Evolutionary conservation across 30 jellyfish, hydroid and myxozoan species (phyloP).

Genomic region (Hydractinia echinata): DNA sequence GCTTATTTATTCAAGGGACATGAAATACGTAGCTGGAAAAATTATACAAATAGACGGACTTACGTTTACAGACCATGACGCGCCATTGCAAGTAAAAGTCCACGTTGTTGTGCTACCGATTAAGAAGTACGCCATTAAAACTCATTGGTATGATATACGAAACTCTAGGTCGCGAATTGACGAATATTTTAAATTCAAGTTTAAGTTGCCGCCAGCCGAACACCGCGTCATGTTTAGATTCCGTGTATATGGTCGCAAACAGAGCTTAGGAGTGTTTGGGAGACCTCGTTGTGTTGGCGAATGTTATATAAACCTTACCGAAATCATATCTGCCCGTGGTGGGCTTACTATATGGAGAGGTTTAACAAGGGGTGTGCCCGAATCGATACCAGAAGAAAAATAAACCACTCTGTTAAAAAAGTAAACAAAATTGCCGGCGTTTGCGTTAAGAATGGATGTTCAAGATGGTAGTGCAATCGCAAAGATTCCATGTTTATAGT

Average conservation of each 20-base stretch:
- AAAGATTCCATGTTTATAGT: no score
- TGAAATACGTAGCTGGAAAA: constrained; percentile 78
- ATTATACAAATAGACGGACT: constrained; percentile 41
- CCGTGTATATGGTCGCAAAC: constrained; percentile 62
- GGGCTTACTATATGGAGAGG: constrained; percentile 55
- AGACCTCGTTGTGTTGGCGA: constrained; percentile 60
- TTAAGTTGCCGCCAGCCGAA: constrained; percentile 46
- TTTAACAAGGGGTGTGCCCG: constrained; percentile 14
- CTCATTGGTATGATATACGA: constrained; percentile 42
- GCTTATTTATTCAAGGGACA: constrained; percentile 37
- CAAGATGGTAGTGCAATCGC: no score
- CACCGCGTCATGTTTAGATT: constrained; percentile 33
- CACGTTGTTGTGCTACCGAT: constrained; percentile 59
- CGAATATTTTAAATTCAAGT: constrained; percentile 66
- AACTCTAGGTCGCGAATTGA: constrained; percentile 20
- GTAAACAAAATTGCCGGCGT: no score
- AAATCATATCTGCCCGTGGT: constrained; percentile 43
- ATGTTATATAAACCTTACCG: constrained; percentile 35
- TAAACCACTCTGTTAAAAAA: background rate
- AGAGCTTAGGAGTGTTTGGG: constrained; percentile 34
- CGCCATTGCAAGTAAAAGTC: constrained; percentile 40
- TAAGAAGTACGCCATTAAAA: constrained; percentile 46
- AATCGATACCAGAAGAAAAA: background rate
- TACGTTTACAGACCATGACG: background rate
- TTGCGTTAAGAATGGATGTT: no score